Conservation (phyloP, 2,113 vertebrate genomes). For the Argyrosomus japonicus region DNA sequence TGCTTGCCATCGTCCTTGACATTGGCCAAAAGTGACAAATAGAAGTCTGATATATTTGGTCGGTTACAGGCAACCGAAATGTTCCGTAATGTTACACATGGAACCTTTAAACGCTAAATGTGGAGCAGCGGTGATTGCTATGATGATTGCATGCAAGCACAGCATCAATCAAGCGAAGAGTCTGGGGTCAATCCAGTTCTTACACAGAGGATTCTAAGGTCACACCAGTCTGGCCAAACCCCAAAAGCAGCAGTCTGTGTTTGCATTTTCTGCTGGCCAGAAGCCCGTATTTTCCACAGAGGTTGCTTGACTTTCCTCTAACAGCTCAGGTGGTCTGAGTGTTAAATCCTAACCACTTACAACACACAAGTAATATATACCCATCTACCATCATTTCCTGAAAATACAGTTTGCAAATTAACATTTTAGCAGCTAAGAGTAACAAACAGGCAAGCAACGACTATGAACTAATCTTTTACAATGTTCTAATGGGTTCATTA, state of each 20-base stretch:
- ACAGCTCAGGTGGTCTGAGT: not conserved
- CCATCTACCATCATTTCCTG: not conserved
- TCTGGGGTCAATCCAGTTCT: not conserved
- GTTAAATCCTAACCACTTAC: not conserved
- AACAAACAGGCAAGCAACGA: not conserved
- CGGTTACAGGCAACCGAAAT: too few species aligned
- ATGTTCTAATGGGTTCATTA: constrained; percentile 35
- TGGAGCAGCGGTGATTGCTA: not conserved
- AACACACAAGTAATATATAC: not conserved
- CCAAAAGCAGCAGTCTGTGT: constrained; percentile 19
- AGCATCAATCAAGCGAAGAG: not conserved
- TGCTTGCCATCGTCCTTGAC: too few species aligned
- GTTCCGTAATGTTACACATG: too few species aligned
- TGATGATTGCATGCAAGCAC: not conserved
- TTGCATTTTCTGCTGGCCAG: constrained; percentile 2
- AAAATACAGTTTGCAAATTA: not conserved
- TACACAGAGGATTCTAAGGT: not conserved
- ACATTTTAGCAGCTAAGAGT: not conserved
- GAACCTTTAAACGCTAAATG: constrained; percentile 14
- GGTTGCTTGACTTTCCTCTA: not conserved
- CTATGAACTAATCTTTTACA: constrained; percentile 33
- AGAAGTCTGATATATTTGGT: too few species aligned
- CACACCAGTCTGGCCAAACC: not conserved
- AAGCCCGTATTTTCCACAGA: not conserved
- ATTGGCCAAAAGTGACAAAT: too few species aligned